These are phyloP conservation scores for Drosophila ustulata DNA, from an alignment of 2,888 invertebrate genomes.

Conservation along the genomic window DNA sequence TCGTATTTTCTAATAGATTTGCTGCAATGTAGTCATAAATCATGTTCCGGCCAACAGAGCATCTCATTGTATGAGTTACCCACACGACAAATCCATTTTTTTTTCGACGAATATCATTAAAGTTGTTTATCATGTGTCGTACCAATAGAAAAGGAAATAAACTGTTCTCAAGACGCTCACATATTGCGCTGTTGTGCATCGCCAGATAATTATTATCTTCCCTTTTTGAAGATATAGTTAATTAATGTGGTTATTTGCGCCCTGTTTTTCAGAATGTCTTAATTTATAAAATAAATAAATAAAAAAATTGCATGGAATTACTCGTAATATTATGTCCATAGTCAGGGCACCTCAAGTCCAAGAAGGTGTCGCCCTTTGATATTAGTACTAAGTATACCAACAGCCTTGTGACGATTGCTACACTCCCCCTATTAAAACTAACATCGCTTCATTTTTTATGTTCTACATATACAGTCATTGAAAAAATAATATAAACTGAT, in stretches of 20 bases:
- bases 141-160: background rate
- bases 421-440: too few species aligned
- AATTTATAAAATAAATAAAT: background rate
- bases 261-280: background rate
- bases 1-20: conserved; percentile 15
- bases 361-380: too few species aligned
- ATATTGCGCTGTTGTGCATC: conserved; percentile 20
- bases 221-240: background rate
- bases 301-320: too few species aligned
- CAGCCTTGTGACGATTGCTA: too few species aligned
- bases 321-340: too few species aligned
- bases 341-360: too few species aligned
- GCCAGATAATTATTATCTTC: conserved; percentile 3
- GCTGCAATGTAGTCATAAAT: conserved; percentile 38
- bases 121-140: conserved; percentile 30
- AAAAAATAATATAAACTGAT: too few species aligned
- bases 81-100: conserved; percentile 2
- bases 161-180: conserved; percentile 7
- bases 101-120: conserved; percentile 22
- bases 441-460: too few species aligned
- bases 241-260: conserved; percentile 7
- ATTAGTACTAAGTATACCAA: too few species aligned
- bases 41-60: conserved; percentile 22
- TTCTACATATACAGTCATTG: too few species aligned
- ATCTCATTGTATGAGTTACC: conserved; percentile 25